phyloP scores from a whole-genome alignment of 2,888 invertebrate species.

The Zhuqinia jingwanae region DNA sequence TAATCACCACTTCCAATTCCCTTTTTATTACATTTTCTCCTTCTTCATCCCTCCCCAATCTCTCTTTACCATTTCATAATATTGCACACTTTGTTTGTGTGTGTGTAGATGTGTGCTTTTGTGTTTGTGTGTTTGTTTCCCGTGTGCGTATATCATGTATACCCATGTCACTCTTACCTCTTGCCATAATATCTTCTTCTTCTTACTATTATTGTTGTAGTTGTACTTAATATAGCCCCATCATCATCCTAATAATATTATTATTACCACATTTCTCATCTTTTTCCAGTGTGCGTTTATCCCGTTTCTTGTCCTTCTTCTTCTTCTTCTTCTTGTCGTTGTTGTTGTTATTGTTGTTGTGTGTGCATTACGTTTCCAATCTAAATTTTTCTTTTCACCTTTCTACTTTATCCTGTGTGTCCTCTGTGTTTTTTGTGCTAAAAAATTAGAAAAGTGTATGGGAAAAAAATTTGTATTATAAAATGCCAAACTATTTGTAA shows the following conservation, averaged over 20 bases:
- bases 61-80: background rate
- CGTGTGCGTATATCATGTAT: too few relatives aligned
- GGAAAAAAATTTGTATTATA: slow-evolving; percentile 1
- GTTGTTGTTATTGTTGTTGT: slow-evolving; percentile 6
- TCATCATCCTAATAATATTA: too few relatives aligned
- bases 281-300: background rate
- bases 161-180: too few relatives aligned
- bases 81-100: background rate
- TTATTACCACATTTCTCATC: too few relatives aligned
- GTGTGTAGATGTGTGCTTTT: background rate
- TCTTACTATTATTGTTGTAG: background rate
- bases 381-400: too few relatives aligned
- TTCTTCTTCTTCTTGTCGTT: background rate
- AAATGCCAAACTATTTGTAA: slow-evolving; percentile 27
- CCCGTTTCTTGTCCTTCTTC: background rate
- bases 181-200: background rate
- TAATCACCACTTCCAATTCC: slow-evolving; percentile 7
- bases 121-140: slow-evolving; percentile 31
- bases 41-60: slow-evolving; percentile 5
- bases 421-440: slow-evolving; percentile 10
- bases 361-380: too few relatives aligned
- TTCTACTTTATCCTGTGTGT: too few relatives aligned
- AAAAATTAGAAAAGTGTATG: too few relatives aligned
- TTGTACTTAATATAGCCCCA: background rate
- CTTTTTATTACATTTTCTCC: background rate